Percentiles rank a stretch among this genome's conserved stretches.
Evolutionary conservation across 2,888 invertebrate species (phyloP).

Genomic region (Eledona agricola): DNA sequence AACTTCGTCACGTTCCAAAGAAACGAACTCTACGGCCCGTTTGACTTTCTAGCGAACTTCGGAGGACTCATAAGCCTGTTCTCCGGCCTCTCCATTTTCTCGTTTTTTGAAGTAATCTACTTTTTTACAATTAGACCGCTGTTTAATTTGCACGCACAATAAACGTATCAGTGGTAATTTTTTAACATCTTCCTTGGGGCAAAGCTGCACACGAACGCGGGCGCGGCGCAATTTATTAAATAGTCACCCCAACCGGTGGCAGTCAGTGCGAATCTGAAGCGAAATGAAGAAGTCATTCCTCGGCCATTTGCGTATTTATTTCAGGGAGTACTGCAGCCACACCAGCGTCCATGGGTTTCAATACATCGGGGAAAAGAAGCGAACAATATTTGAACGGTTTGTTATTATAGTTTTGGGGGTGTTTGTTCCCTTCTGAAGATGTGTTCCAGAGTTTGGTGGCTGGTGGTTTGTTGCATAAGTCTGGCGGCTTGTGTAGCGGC

Average conservation of each 20-base stretch:
- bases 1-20: too few relatives aligned
- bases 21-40: too few relatives aligned
- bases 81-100: too few relatives aligned
- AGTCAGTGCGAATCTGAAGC: not conserved
- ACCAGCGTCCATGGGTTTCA: conserved; percentile 38
- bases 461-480: conserved; percentile 8
- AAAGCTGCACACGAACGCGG: too few relatives aligned
- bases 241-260: not conserved
- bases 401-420: conserved; percentile 2
- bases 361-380: conserved; percentile 36
- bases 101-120: too few relatives aligned
- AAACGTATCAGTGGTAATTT: too few relatives aligned
- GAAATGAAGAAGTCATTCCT: not conserved
- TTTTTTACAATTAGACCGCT: too few relatives aligned
- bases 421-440: not conserved
- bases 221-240: too few relatives aligned
- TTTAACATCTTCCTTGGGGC: too few relatives aligned
- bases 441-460: conserved; percentile 59
- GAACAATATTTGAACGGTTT: conserved; percentile 50
- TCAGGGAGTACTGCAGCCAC: conserved; percentile 34
- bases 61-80: too few relatives aligned
- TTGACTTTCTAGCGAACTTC: too few relatives aligned
- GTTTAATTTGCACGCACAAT: too few relatives aligned
- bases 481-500: conserved; percentile 1
- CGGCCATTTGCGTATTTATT: conserved; percentile 21